Evolutionary conservation across 2,888 invertebrate genomes (phyloP).

Genomic region (Limnephilus rhombicus): DNA sequence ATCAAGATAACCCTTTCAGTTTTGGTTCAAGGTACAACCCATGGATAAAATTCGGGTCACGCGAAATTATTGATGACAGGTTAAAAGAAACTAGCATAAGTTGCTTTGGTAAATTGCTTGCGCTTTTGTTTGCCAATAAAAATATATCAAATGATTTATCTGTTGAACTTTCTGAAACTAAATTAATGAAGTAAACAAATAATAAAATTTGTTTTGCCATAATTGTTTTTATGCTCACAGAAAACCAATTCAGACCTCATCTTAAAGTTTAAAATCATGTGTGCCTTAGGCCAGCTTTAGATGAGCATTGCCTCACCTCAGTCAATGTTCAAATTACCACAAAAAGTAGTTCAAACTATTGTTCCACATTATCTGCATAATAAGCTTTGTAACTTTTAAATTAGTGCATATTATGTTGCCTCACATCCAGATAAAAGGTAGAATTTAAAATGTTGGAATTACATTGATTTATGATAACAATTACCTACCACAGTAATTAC

Average conservation of each 20-base stretch:
- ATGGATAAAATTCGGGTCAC: too few species aligned
- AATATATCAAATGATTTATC: neutral
- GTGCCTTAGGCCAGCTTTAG: neutral
- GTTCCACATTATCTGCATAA: neutral
- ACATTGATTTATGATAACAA: neutral
- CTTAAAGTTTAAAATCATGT: neutral
- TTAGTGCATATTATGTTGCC: neutral
- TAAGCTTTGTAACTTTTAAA: neutral
- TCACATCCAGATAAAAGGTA: neutral
- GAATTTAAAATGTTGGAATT: neutral
- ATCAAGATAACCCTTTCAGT: too few species aligned
- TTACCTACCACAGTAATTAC: too few species aligned
- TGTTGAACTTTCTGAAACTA: neutral
- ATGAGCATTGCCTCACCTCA: neutral
- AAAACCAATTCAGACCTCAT: neutral
- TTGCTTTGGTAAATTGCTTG: neutral
- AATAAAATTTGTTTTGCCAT: neutral
- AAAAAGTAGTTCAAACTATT: neutral
- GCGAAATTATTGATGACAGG: too few species aligned
- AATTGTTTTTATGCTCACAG: neutral
- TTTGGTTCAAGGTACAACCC: too few species aligned
- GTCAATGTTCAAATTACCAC: neutral
- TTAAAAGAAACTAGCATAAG: neutral
- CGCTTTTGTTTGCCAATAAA: neutral
- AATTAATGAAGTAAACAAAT: neutral